Evolutionary conservation across 1,140 invertebrate genomes (phyloP).

Genomic region (Triops cancriformis): DNA sequence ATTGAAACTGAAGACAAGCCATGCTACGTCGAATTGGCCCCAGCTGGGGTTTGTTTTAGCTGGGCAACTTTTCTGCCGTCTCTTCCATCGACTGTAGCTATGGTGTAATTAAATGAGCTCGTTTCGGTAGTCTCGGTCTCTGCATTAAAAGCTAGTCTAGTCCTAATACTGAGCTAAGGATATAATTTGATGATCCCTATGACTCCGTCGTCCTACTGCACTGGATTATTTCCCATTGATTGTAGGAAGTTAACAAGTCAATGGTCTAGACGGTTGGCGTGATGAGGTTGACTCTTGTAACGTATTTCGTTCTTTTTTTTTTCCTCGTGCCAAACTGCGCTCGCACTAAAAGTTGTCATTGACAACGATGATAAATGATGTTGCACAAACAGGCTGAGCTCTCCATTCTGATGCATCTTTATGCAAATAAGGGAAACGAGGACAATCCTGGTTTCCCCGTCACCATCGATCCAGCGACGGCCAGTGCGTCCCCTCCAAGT

Average conservation of each 20-base stretch:
- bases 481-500: neutral
- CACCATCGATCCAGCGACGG: neutral
- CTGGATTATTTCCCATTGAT: neutral
- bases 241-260: neutral
- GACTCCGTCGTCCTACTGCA: neutral
- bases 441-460: neutral
- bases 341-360: neutral
- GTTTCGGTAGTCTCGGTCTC: too few species aligned
- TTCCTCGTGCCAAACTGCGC: neutral
- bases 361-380: neutral
- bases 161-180: too few species aligned
- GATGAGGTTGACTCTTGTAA: neutral
- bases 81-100: neutral
- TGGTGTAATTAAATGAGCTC: too few species aligned
- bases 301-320: neutral
- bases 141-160: too few species aligned
- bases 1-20: neutral
- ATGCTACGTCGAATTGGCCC: neutral
- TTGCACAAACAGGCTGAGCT: neutral
- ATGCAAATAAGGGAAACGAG: neutral
- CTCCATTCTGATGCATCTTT: neutral
- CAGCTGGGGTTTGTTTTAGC: neutral
- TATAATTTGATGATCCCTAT: neutral
- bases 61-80: neutral
- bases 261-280: neutral